These are phyloP conservation scores for Turdus rufiventris DNA, from an alignment of 2,113 vertebrate genomes.

Conservation along the genomic window DNA sequence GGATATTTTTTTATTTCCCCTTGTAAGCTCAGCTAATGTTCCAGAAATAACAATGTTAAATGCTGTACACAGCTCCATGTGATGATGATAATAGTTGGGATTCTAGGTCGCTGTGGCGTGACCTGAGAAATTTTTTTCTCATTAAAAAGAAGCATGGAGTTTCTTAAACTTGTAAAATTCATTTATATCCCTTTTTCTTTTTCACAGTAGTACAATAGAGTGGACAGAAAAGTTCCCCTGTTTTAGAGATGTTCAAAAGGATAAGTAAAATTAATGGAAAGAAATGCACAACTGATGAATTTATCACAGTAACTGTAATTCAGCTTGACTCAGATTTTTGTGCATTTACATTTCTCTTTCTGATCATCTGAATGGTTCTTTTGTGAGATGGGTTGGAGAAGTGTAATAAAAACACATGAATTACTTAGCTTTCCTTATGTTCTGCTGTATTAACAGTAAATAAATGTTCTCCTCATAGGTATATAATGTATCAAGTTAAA, in stretches of 20 bases:
- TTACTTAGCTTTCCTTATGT: neutral
- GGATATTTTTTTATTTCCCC: neutral
- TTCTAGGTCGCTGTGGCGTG: neutral
- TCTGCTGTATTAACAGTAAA: neutral
- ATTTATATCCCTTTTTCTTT: neutral
- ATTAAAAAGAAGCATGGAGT: constrained; percentile 29
- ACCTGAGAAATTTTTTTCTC: neutral
- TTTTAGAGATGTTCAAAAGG: neutral
- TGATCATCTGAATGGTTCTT: neutral
- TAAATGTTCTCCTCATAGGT: neutral
- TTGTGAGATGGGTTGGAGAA: neutral
- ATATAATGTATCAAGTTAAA: neutral
- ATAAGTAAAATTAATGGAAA: neutral
- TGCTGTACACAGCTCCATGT: constrained; percentile 10
- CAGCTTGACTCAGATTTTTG: neutral
- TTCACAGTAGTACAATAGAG: neutral
- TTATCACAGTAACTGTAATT: neutral
- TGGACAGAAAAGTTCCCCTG: neutral
- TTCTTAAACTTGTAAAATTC: constrained; percentile 38
- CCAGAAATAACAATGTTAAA: constrained; percentile 20
- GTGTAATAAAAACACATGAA: neutral
- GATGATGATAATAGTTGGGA: neutral
- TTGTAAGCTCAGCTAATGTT: neutral
- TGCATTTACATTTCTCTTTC: neutral
- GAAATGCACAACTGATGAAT: neutral